Conservation (phyloP, 2,113 vertebrate genomes). For the Peromyscus leucopus region DNA sequence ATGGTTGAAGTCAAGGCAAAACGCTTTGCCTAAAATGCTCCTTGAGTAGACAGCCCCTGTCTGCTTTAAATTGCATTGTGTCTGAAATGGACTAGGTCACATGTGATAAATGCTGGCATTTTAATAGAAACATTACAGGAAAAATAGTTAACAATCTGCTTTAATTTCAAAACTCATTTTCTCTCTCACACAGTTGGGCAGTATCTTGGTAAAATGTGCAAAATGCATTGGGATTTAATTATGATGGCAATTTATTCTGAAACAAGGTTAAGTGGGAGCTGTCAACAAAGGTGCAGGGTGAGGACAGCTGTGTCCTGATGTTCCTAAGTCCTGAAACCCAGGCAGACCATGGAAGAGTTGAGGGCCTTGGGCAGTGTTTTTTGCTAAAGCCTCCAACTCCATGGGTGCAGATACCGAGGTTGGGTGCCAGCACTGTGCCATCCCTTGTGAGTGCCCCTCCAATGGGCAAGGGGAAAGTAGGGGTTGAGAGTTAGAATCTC, state of each 20-base stretch:
- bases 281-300: background rate
- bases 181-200: slow-evolving; percentile 46
- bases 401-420: background rate
- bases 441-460: background rate
- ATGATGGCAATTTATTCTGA: slow-evolving; percentile 66
- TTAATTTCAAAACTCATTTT: slow-evolving; percentile 82
- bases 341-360: background rate
- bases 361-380: background rate
- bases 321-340: background rate
- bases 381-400: background rate
- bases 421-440: background rate
- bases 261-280: slow-evolving; percentile 55
- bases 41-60: slow-evolving; percentile 53
- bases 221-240: slow-evolving; percentile 74
- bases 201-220: slow-evolving; percentile 74
- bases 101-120: slow-evolving; percentile 74
- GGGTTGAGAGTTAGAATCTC: background rate
- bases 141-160: slow-evolving; percentile 80
- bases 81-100: slow-evolving; percentile 60
- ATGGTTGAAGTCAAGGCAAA: slow-evolving; percentile 58
- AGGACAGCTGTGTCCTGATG: background rate
- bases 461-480: background rate
- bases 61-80: slow-evolving; percentile 72
- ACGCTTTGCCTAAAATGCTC: slow-evolving; percentile 25
- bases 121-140: slow-evolving; percentile 75